These are phyloP conservation scores for Hemicentrotus pulcherrimus DNA, from an alignment of 35 echinoderm and acorn worm genomes.

Conservation along the genomic window DNA sequence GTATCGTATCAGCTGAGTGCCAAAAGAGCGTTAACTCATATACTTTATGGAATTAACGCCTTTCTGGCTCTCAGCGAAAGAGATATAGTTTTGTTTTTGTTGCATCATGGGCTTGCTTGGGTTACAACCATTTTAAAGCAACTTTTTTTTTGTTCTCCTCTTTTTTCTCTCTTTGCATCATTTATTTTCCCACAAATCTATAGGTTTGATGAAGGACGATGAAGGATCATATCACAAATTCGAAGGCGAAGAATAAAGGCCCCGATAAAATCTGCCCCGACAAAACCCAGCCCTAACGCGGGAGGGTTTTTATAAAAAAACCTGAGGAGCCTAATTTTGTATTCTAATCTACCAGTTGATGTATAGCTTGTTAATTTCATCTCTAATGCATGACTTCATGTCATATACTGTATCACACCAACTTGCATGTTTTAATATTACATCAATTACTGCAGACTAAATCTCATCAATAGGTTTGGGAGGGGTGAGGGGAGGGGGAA, in stretches of 20 bases:
- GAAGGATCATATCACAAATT: conserved; percentile 58
- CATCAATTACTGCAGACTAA: background rate
- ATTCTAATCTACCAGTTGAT: background rate
- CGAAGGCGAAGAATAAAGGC: conserved; percentile 29
- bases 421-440: background rate
- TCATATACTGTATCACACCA: background rate
- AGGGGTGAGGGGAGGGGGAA: background rate
- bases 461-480: background rate
- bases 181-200: conserved; percentile 43
- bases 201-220: conserved; percentile 60
- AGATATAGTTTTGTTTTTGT: background rate
- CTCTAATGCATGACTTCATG: background rate
- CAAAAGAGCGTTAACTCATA: background rate
- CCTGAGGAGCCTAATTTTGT: background rate
- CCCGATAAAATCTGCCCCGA: background rate
- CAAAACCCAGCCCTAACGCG: background rate
- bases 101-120: conserved; percentile 26
- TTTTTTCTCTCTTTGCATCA: background rate
- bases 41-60: too few relatives aligned
- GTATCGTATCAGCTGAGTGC: background rate
- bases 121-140: conserved; percentile 3
- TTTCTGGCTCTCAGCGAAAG: too few relatives aligned
- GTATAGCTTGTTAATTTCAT: background rate
- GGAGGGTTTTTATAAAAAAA: background rate
- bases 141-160: conserved; percentile 21